Evolutionary conservation across 1,140 invertebrate genomes (phyloP), one percentile per base, ranked within the genome.

Genomic region (Hylaeus anthracinus): DNA sequence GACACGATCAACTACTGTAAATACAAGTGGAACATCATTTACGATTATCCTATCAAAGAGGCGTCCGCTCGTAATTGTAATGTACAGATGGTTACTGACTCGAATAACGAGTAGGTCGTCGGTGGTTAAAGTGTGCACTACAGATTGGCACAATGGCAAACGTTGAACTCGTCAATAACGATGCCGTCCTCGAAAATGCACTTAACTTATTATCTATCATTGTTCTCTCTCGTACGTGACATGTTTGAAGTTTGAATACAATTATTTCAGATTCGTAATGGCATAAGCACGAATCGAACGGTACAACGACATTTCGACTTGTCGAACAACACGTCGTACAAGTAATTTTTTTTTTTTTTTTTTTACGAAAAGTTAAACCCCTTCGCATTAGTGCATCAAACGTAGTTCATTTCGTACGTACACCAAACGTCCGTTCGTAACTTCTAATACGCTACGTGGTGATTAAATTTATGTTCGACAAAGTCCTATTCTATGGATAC

Each of bases 101-200:
- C 14, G 69, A 43, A 58, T 58, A 58, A 58, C 51, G 55, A 58
- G 55, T 58, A 39, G 69, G 39, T 71, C 26, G 53, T 10, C 39
- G 8, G 55, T 37, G 67, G 48, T 6, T 69, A 53, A 71, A 58
- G 39, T 58, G 53, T 4, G 43, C 14, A 5, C 14, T 15, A 55
- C 37, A 14, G 67, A 70, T 71, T 37, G 12, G 14, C 55, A 48
- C 66, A 67, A 56, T 55, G 61, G 43, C 63, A 55, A 43, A 53
- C 61, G 39, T 41, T 53, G 60, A 53, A 58, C 43, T 63, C 26
- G 41, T 43, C 58, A 51, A 41, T 56, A 45, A 43, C 63, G 8
- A 61, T 64, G 56, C n/a, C 43, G 10, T 43, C 26, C 61, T 14
- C n/a, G 1, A 39, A 26, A 5, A 26, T 66, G 15, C 12, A 65